Conservation (phyloP, 2,888 invertebrate genomes). For the Tillus elongatus region DNA sequence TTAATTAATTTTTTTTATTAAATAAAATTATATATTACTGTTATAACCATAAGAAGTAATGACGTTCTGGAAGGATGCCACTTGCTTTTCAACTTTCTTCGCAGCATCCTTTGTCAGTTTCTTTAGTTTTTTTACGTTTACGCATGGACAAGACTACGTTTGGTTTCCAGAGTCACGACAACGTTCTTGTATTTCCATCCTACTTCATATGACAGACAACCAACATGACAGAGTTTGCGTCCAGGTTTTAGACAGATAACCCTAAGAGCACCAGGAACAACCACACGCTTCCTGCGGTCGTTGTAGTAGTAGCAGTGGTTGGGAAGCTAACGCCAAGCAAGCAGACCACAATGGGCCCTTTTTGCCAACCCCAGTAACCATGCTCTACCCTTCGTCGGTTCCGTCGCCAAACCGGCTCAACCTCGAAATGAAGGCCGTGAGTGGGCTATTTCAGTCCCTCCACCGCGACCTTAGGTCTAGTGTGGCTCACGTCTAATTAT, state of each 20-base stretch:
- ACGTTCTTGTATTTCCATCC: constrained; percentile 99
- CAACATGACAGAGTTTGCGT: constrained; percentile 93
- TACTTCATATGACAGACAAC: constrained; percentile 94
- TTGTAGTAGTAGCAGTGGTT: no score
- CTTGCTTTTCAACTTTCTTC: constrained; percentile 68
- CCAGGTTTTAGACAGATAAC: constrained; percentile 91
- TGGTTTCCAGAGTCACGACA: constrained; percentile 89
- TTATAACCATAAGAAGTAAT: constrained; percentile 86
- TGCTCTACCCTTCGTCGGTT: no score
- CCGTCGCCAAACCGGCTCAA: no score
- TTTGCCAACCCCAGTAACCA: no score
- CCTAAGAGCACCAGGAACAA: constrained; percentile 92
- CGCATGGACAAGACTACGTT: constrained; percentile 77
- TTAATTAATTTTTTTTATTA: no score
- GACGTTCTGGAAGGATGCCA: constrained; percentile 75
- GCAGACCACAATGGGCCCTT: no score
- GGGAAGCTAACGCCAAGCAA: no score
- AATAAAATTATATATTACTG: constrained; percentile 11
- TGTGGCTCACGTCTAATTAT: no score
- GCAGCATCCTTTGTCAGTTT: constrained; percentile 78
- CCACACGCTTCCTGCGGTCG: constrained; percentile 89
- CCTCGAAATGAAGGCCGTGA: no score
- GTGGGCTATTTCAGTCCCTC: no score
- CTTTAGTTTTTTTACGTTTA: constrained; percentile 72
- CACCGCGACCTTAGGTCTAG: no score